phyloP scores from a whole-genome alignment of 2,797 vertebrate species.

The Rhyacichthys aspro region DNA sequence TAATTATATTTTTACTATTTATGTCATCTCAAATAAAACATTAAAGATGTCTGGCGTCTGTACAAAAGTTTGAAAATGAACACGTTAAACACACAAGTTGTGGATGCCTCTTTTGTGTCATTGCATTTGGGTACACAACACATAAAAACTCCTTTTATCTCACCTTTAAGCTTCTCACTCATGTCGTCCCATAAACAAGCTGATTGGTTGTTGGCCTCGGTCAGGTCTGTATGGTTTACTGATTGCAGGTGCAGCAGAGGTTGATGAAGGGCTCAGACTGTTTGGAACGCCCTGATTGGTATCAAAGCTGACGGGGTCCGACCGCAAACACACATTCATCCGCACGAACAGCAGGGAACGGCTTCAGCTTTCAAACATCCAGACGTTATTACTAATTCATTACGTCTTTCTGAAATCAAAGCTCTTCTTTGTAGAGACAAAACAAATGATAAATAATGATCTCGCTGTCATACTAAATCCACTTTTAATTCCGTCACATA shows the following conservation, averaged over 20 bases:
- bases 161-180: neutral
- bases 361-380: conserved; percentile 5
- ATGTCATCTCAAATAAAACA: too few relatives aligned
- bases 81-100: too few relatives aligned
- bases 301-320: conserved; percentile 18
- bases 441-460: conserved; percentile 16
- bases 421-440: conserved; percentile 8
- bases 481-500: conserved; percentile 7
- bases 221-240: conserved; percentile 29
- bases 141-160: too few relatives aligned
- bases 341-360: conserved; percentile 9
- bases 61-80: too few relatives aligned
- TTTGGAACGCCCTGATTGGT: conserved; percentile 48
- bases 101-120: too few relatives aligned
- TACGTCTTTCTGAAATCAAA: conserved; percentile 24
- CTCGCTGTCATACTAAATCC: neutral
- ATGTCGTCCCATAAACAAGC: neutral
- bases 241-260: conserved; percentile 47
- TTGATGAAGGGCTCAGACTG: conserved; percentile 31
- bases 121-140: too few relatives aligned
- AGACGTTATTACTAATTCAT: conserved; percentile 22
- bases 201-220: conserved; percentile 20
- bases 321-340: conserved; percentile 13
- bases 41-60: too few relatives aligned
- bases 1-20: too few relatives aligned